Evolutionary conservation across 1,140 invertebrate genomes (phyloP), one percentile per base, ranked within the genome.

Genomic region (Maniola jurtina): DNA sequence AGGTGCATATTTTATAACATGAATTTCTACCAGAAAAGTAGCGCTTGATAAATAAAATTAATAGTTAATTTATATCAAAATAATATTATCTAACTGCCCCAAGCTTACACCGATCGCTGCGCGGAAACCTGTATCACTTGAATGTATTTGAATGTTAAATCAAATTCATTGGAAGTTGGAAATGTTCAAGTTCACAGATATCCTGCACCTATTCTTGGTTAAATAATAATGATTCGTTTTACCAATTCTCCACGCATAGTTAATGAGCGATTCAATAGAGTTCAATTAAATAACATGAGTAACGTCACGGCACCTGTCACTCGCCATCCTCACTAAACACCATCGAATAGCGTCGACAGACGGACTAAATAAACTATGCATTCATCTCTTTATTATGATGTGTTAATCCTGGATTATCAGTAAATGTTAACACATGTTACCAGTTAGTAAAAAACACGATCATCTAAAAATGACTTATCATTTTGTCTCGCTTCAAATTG

Each of bases 361-460:
- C 82, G 88, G 84, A 65, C 79, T 85, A 78, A 89, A 86, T 81
- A 90, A 90, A 90, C 86, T 68, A 66, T 69, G 79, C 70, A 87
- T 88, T 88, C 88, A 90, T 89, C 84, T 84, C 88, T 89, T 89
- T 90, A 89, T 90, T 90, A 90, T 90, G 84, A 90, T 84, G 88
- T 90, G 88, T 88, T 90, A 90, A 89, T 89, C 84, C 85, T 65
- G 84, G 86, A 89, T 90, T 89, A 90, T 85, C 86, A 86, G 84
- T 84, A 88, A 90, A 90, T 90, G 86, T 90, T 90, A 89, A 90
- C 88, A 90, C 84, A 87, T 90, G 88, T 90, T 89, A 85, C 86
- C 81, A 84, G 85, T 90, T 88, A 88, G 73, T 86, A 87, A 90
- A 90, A 81, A 71, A 56, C 65, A 48, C 47, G 15, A 16, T 50